A percentile compares a stretch with the other conserved stretches of the same genome.
These are phyloP conservation scores for Notolabrus celidotus DNA, from an alignment of 2,797 vertebrate genomes.

Conservation along the genomic window DNA sequence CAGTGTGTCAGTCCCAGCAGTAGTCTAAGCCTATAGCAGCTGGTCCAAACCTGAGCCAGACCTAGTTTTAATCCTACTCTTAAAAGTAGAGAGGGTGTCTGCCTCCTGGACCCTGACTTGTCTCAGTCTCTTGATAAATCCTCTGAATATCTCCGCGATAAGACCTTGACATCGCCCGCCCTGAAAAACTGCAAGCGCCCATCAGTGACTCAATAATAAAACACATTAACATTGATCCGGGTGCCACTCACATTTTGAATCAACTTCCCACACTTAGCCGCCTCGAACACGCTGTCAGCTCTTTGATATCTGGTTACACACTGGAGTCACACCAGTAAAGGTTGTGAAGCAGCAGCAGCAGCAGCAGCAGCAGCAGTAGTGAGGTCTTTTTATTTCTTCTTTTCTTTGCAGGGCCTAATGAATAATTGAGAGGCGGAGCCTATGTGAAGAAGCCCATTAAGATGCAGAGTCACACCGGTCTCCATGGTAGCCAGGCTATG, in stretches of 20 bases:
- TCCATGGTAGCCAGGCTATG: conserved; percentile 72
- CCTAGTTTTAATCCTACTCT: too few relatives aligned
- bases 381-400: too few relatives aligned
- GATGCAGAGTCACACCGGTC: conserved; percentile 78
- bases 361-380: too few relatives aligned
- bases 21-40: too few relatives aligned
- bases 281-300: background rate
- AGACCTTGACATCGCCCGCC: background rate
- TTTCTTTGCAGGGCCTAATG: conserved; percentile 64
- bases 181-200: conserved; percentile 3
- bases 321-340: conserved; percentile 51
- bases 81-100: too few relatives aligned
- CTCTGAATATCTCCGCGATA: background rate
- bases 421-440: conserved; percentile 79
- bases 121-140: background rate
- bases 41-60: too few relatives aligned
- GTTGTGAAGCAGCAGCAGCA: conserved; percentile 33
- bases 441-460: conserved; percentile 76
- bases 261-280: background rate
- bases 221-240: conserved; percentile 32
- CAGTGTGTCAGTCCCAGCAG: too few relatives aligned
- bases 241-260: conserved; percentile 20
- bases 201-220: conserved; percentile 35
- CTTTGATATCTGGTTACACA: conserved; percentile 31
- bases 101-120: background rate